Evolutionary conservation across 2,797 vertebrate species (phyloP).

Genomic region (Hemibagrus guttatus): DNA sequence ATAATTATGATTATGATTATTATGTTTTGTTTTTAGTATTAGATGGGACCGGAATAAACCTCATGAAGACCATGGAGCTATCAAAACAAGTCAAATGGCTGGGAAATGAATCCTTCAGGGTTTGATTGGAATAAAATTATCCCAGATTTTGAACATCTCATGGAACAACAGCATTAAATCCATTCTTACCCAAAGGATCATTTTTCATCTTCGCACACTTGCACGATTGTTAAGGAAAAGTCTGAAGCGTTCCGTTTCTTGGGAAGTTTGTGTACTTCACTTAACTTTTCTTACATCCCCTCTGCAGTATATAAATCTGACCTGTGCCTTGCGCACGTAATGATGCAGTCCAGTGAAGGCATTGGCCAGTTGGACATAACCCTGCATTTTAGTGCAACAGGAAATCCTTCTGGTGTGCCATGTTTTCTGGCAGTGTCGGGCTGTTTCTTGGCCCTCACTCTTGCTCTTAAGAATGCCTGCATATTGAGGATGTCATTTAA

Average conservation of each 20-base stretch:
- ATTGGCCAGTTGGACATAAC: neutral
- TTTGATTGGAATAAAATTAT: neutral
- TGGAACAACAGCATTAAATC: neutral
- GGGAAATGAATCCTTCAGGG: neutral
- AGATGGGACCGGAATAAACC: neutral
- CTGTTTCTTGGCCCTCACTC: conserved; percentile 53
- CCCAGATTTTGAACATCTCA: neutral
- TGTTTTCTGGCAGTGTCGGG: neutral
- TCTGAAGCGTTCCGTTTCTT: neutral
- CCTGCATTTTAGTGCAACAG: conserved; percentile 1
- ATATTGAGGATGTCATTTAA: conserved; percentile 69
- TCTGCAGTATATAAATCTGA: neutral
- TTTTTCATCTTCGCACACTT: neutral
- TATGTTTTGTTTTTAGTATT: neutral
- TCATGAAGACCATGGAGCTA: neutral
- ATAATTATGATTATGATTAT: neutral
- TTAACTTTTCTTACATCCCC: neutral
- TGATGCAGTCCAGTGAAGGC: neutral
- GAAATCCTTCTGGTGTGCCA: conserved; percentile 7
- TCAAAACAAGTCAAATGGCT: neutral
- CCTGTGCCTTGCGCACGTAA: neutral
- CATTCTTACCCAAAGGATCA: neutral
- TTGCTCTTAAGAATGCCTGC: conserved; percentile 55
- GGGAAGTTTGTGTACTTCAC: neutral
- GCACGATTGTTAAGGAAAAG: neutral